These are phyloP conservation scores for Echinops telfairi DNA, from an alignment of 2,113 vertebrate genomes.

Conservation along the genomic window DNA sequence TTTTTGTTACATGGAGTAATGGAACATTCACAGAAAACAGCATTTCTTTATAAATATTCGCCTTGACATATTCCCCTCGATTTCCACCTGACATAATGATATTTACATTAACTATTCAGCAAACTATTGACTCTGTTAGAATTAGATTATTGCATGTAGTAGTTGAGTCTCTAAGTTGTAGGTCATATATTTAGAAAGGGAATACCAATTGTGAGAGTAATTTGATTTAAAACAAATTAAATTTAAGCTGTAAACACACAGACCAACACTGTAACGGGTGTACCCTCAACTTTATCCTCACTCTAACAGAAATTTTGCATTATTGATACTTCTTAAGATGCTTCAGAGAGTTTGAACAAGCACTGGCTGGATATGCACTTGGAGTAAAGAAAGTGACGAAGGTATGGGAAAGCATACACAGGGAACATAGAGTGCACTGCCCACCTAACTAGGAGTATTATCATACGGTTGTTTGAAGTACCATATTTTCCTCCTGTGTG, in stretches of 20 bases:
- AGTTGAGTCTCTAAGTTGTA: neutral
- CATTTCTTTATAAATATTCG: neutral
- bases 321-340: constrained; percentile 50
- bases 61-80: neutral
- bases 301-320: neutral
- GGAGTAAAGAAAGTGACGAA: constrained; percentile 37
- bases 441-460: constrained; percentile 48
- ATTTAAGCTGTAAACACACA: neutral
- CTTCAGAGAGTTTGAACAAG: constrained; percentile 53
- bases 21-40: neutral
- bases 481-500: constrained; percentile 58
- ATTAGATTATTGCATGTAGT: too few relatives aligned
- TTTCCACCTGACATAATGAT: neutral
- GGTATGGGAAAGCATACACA: constrained; percentile 31
- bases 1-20: neutral
- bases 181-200: neutral
- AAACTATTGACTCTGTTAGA: neutral
- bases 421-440: constrained; percentile 68
- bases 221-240: neutral
- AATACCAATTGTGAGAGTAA: neutral
- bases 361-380: constrained; percentile 63
- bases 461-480: constrained; percentile 56
- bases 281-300: neutral
- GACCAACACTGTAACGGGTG: neutral
- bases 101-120: neutral